Evolutionary conservation across 2,888 invertebrate genomes (phyloP).

Genomic region (Pandemis corylana): DNA sequence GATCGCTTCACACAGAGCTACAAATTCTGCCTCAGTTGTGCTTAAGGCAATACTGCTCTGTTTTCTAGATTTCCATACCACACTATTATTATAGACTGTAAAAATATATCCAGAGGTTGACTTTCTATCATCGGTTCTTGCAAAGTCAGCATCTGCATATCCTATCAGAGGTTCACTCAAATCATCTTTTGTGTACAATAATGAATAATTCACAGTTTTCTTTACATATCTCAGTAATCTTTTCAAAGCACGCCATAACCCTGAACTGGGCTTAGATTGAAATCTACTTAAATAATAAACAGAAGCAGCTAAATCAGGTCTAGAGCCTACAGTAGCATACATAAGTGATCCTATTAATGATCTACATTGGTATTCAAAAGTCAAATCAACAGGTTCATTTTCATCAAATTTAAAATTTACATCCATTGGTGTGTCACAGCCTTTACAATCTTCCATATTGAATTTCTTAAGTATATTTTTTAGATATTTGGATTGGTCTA

Average conservation of each 20-base stretch:
- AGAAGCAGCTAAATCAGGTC: slow-evolving; percentile 43
- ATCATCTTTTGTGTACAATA: slow-evolving; percentile 22
- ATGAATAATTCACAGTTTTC: slow-evolving; percentile 32
- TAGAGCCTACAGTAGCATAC: slow-evolving; percentile 42
- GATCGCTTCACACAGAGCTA: no score
- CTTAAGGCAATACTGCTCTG: neutral
- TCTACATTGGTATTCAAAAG: slow-evolving; percentile 42
- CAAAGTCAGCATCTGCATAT: slow-evolving; percentile 41
- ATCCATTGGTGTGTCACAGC: slow-evolving; percentile 42
- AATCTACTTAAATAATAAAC: no score
- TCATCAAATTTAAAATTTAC: slow-evolving; percentile 40
- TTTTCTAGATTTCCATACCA: slow-evolving; percentile 17
- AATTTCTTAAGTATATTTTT: slow-evolving; percentile 33
- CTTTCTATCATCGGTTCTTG: slow-evolving; percentile 39
- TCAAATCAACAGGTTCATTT: slow-evolving; percentile 29
- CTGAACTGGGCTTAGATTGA: slow-evolving; percentile 35
- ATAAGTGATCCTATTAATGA: slow-evolving; percentile 44
- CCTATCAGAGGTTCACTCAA: slow-evolving; percentile 12
- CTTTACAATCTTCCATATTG: slow-evolving; percentile 43
- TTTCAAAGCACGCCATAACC: slow-evolving; percentile 38
- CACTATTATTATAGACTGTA: slow-evolving; percentile 41
- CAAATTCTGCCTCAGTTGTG: slow-evolving; percentile 16
- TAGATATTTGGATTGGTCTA: slow-evolving; percentile 39
- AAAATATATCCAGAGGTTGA: slow-evolving; percentile 44
- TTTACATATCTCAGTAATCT: slow-evolving; percentile 41